Evolutionary conservation across 2,888 invertebrate genomes (phyloP), one percentile per base, ranked within the genome.

Genomic region (Phasia obesa): DNA sequence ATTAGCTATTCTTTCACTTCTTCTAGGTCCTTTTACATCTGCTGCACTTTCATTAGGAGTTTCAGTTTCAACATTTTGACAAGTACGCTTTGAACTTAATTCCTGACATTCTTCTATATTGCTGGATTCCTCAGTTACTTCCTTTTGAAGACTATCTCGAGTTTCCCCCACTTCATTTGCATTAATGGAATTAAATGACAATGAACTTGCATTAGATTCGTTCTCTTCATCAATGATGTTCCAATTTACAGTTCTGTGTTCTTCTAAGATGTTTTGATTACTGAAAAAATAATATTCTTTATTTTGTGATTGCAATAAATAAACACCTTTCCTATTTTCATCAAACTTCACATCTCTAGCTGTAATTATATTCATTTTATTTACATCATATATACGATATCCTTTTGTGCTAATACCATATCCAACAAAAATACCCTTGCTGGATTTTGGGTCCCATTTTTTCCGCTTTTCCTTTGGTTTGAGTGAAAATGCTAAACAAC

Each of bases 361-460:
- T 31, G 7, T n/a, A n/a, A n/a, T n/a, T n/a, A n/a, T n/a, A n/a
- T n/a, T n/a, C n/a, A n/a, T n/a, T n/a, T n/a, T n/a, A n/a, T n/a
- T n/a, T n/a, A n/a, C n/a, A n/a, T n/a, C n/a, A n/a, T n/a, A n/a
- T n/a, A n/a, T n/a, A n/a, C 35, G 25, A 27, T 55, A 71, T 13
- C 64, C 76, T 47, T 81, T 76, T 15, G 38, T 65, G 4, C 47
- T 31, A 15, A 42, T 47, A 21, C 38, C n/a, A 38, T 67, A 77
- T 42, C 73, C n/a, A 17, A 77, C 25, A 53, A 82, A 77, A 59
- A 77, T 67, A 35, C 55, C 60, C n/a, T n/a, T n/a, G n/a, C n/a
- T n/a, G n/a, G n/a, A n/a, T n/a, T n/a, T n/a, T n/a, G n/a, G n/a
- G n/a, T n/a, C n/a, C n/a, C n/a, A n/a, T n/a, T n/a, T n/a, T n/a